Evolutionary conservation across 2,113 vertebrate genomes (phyloP), one percentile per base, ranked within the genome.

Genomic region (Anguilla rostrata): DNA sequence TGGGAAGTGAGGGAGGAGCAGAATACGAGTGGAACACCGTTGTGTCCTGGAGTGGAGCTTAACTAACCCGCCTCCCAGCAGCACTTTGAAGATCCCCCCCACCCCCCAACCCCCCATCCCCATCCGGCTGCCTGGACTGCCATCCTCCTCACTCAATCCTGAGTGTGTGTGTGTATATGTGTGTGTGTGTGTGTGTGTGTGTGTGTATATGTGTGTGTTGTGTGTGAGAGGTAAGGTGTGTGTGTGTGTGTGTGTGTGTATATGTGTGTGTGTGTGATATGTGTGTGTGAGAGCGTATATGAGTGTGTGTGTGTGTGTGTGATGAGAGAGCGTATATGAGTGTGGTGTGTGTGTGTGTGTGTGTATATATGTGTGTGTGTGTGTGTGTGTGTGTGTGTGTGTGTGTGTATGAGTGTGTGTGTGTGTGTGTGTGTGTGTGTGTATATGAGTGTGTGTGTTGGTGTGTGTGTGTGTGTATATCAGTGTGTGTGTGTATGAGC

Each of bases 61-160:
- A 92, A 75, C 78, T 88, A 88, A 93, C 93, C 92, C 91, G 91
- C 90, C 93, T 93, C 90, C 88, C n/a, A 87, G 88, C 87, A 79
- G 89, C 79, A 88, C 93, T 94, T 94, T 94, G 92, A 94, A 94
- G 91, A 92, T 93, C 90, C 43, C 87, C 90, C 82, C 89, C 39
- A 34, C 34, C 34, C 34, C 34, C 0, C 1, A 0, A 0, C 34
- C 34, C 34, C 34, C 34, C 34, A 34, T 34, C 1, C 34, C 34
- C n/a, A n/a, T n/a, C n/a, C 34, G 34, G 83, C 82, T 41, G 81
- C 87, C 87, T 90, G 88, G 87, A 92, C 89, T 56, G 16, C 60
- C 4, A 60, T 5, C 75, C 49, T 81, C 78, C 78, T n/a, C 39
- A 75, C 75, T 80, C 9, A 34, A 34, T 34, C 34, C 34, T 60